Conservation (phyloP, 1,140 invertebrate genomes). For the Rhynchophorus ferrugineus region DNA sequence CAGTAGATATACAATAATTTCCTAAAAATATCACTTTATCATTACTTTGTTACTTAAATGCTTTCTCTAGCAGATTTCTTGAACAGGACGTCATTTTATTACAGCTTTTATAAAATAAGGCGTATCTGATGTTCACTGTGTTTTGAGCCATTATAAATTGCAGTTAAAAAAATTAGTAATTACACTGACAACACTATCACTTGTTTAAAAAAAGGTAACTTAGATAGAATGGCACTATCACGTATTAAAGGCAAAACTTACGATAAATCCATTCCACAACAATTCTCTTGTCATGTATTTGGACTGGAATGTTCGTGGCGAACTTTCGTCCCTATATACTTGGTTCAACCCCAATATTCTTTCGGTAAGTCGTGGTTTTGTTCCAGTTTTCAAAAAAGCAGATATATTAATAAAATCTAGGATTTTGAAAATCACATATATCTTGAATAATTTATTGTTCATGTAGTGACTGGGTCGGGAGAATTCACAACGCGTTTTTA, state of each 20-base stretch:
- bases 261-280: constrained; percentile 41
- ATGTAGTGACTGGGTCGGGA: constrained; percentile 27
- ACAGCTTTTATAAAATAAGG: too few species aligned
- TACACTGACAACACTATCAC: too few species aligned
- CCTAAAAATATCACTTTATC: constrained; percentile 24
- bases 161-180: too few species aligned
- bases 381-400: constrained; percentile 34
- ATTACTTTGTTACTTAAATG: constrained; percentile 1
- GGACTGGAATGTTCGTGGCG: constrained; percentile 28
- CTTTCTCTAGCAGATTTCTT: too few species aligned
- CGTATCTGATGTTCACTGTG: too few species aligned
- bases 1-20: constrained; percentile 35
- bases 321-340: constrained; percentile 29
- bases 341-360: constrained; percentile 36
- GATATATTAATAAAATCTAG: constrained; percentile 37
- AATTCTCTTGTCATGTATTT: constrained; percentile 39
- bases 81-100: too few species aligned
- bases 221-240: too few species aligned
- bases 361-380: constrained; percentile 35
- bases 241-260: too few species aligned
- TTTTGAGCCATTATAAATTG: too few species aligned
- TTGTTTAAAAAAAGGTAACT: not conserved
- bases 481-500: constrained; percentile 32
- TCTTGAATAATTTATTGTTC: constrained; percentile 25
- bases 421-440: constrained; percentile 28